Conservation (phyloP, 2,113 vertebrate species). For the Oreochromis niloticus region DNA sequence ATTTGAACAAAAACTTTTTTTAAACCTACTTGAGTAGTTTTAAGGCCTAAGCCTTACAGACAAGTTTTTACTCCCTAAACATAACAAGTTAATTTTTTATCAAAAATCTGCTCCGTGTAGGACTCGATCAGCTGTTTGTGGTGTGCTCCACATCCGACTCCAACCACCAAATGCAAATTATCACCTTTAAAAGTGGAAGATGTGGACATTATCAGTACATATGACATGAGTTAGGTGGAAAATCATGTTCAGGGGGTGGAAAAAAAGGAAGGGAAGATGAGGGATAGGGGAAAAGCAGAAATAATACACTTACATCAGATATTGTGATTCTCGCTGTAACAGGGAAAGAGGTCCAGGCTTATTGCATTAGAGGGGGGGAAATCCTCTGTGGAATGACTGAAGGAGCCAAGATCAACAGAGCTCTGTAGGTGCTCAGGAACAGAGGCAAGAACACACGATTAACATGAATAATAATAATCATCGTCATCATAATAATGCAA, state of each 20-base stretch:
- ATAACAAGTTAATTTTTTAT: background rate
- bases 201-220: background rate
- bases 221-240: background rate
- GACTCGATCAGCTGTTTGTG: background rate
- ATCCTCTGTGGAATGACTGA: constrained; percentile 47
- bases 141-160: background rate
- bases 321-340: background rate
- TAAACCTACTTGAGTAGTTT: background rate
- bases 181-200: background rate
- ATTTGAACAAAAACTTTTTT: too few species aligned
- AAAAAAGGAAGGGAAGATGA: background rate
- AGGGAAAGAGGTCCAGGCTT: background rate
- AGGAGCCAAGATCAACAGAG: constrained; percentile 48
- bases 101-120: background rate
- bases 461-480: background rate
- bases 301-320: background rate
- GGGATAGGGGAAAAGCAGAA: background rate
- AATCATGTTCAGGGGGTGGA: background rate
- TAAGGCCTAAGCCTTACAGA: background rate
- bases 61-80: background rate
- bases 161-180: background rate
- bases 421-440: constrained; percentile 24
- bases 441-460: background rate
- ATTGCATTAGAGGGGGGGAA: constrained; percentile 23
- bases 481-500: background rate